These are phyloP conservation scores for Scomber colias DNA, from an alignment of 2,113 vertebrate species.

Conservation along the genomic window DNA sequence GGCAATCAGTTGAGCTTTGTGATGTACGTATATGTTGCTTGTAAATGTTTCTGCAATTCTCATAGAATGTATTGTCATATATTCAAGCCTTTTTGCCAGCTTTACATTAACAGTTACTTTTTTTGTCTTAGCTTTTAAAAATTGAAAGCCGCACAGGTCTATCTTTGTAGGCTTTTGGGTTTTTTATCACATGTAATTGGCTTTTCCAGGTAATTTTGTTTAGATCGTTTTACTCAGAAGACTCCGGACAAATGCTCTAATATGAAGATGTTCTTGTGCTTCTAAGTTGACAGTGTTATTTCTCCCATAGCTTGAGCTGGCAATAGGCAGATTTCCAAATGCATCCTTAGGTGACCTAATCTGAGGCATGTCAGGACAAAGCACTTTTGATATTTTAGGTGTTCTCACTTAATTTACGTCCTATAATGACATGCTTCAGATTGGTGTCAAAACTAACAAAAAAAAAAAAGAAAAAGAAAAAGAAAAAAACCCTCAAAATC, in stretches of 20 bases:
- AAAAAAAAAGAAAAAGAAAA: not conserved
- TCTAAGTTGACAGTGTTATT: conserved; percentile 77
- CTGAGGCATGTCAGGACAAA: conserved; percentile 79
- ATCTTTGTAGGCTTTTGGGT: conserved; percentile 53
- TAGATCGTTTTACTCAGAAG: conserved; percentile 54
- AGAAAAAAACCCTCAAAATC: conserved; percentile 57
- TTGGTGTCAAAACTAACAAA: conserved; percentile 63
- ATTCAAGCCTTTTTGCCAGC: conserved; percentile 76
- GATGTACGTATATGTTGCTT: conserved; percentile 80
- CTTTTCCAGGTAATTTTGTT: conserved; percentile 44
- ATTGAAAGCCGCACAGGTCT: conserved; percentile 50
- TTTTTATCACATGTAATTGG: conserved; percentile 27
- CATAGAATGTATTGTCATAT: conserved; percentile 87
- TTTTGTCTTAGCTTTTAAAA: conserved; percentile 49
- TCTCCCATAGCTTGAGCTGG: conserved; percentile 74
- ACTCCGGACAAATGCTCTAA: conserved; percentile 82
- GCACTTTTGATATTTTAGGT: conserved; percentile 81
- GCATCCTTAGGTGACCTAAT: conserved; percentile 70
- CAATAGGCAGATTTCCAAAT: conserved; percentile 76
- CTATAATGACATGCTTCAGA: conserved; percentile 69
- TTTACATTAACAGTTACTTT: conserved; percentile 64
- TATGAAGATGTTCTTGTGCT: conserved; percentile 80
- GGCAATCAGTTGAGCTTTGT: conserved; percentile 85
- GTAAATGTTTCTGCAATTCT: conserved; percentile 85
- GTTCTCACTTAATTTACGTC: conserved; percentile 55